Evolutionary conservation across 2,797 vertebrate species (phyloP).

Genomic region (Sebastes itinus): DNA sequence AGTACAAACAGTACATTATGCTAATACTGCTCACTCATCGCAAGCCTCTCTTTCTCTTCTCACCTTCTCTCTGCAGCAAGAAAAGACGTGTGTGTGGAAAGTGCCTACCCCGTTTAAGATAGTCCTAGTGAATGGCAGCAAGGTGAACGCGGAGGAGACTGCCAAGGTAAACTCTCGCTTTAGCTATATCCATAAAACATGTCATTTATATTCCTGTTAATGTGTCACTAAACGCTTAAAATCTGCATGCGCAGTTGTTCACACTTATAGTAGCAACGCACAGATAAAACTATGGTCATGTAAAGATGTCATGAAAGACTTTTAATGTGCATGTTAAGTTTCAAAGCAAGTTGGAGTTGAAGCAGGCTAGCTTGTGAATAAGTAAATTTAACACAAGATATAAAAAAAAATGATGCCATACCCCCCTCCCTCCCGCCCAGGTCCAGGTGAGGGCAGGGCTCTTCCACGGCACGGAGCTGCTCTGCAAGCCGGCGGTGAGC

Average conservation of each 20-base stretch:
- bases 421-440: constrained; percentile 56
- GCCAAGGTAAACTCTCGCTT: constrained; percentile 84
- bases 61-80: constrained; percentile 71
- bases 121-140: constrained; percentile 90
- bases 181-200: not conserved
- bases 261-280: not conserved
- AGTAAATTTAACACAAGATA: not conserved
- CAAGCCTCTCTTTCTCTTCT: constrained; percentile 31
- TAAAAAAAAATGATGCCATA: not conserved
- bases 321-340: not conserved
- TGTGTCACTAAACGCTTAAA: not conserved
- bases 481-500: constrained; percentile 93
- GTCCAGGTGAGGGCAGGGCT: constrained; percentile 96
- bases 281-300: not conserved
- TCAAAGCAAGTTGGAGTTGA: not conserved
- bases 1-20: constrained; percentile 13
- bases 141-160: constrained; percentile 95
- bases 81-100: constrained; percentile 88
- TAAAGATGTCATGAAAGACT: not conserved
- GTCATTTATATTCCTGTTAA: not conserved
- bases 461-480: constrained; percentile 95
- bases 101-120: constrained; percentile 89
- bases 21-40: constrained; percentile 18
- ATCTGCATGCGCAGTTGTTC: not conserved
- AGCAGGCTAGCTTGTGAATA: not conserved